phyloP scores from a whole-genome alignment of 2,888 invertebrate species.

The Lissocephala sabroskyi region DNA sequence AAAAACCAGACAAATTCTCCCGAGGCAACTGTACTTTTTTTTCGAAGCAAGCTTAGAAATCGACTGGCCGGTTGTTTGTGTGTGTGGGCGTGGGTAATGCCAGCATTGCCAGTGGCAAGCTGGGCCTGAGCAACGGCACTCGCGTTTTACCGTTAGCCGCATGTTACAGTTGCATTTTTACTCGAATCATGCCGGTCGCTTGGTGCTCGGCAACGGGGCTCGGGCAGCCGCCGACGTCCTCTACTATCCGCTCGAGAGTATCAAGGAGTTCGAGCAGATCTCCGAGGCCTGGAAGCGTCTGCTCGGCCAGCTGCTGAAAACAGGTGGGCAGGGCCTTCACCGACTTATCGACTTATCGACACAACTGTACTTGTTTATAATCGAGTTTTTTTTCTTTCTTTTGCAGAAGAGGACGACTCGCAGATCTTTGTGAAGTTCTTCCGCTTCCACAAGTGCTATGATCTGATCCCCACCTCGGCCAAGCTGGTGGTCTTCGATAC shows the following conservation, averaged over 20 bases:
- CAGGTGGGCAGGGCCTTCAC: conserved; percentile 74
- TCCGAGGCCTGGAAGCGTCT: conserved; percentile 85
- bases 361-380: background rate
- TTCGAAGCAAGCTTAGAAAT: no score
- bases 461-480: conserved; percentile 98
- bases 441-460: conserved; percentile 99
- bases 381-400: conserved; percentile 25
- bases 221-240: conserved; percentile 58
- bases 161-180: conserved; percentile 90
- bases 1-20: no score
- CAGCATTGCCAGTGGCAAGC: no score
- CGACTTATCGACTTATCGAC: no score
- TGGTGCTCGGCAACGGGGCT: conserved; percentile 75
- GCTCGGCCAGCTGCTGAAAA: conserved; percentile 80
- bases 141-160: conserved; percentile 70
- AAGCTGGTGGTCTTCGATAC: conserved; percentile 99
- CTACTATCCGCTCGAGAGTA: conserved; percentile 86
- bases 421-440: conserved; percentile 99
- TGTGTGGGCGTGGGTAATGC: no score
- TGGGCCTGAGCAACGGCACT: no score
- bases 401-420: conserved; percentile 94
- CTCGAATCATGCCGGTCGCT: conserved; percentile 82
- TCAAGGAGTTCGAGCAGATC: conserved; percentile 89
- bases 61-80: no score
- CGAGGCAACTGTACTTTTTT: no score